These are phyloP conservation scores for Ophion obscuratus DNA, from an alignment of 2,888 invertebrate species.

Conservation along the genomic window DNA sequence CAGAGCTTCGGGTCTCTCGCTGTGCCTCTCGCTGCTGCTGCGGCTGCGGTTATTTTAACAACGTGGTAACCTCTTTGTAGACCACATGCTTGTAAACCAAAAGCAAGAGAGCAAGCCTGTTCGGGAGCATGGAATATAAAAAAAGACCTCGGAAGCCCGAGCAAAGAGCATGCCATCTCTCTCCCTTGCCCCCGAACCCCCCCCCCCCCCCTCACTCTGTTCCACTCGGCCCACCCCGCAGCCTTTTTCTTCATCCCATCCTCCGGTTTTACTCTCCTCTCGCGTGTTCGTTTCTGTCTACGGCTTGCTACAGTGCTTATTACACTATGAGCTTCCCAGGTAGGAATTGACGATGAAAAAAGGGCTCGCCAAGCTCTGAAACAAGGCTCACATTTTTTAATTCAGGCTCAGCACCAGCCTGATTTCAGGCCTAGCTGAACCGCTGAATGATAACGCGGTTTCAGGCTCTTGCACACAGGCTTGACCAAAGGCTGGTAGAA, in stretches of 20 bases:
- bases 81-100: conserved; percentile 84
- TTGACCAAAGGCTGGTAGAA: no score
- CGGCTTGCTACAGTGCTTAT: conserved; percentile 42
- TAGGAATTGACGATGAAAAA: no score
- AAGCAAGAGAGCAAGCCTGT: conserved; percentile 79
- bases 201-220: background rate
- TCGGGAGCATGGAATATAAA: conserved; percentile 75
- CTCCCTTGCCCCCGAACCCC: conserved; percentile 15
- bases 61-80: conserved; percentile 84
- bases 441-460: no score
- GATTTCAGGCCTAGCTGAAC: no score
- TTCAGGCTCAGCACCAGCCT: no score
- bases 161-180: conserved; percentile 50
- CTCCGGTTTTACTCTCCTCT: conserved; percentile 61
- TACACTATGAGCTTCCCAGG: conserved; percentile 39
- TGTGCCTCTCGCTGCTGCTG: conserved; percentile 72
- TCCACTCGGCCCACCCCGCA: conserved; percentile 46
- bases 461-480: no score
- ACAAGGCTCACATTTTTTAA: no score
- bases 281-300: conserved; percentile 49
- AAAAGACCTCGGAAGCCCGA: conserved; percentile 63
- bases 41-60: conserved; percentile 83
- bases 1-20: conserved; percentile 59
- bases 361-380: no score
- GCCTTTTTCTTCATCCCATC: conserved; percentile 53